A percentile compares a stretch with the other conserved stretches of the same genome.
Evolutionary conservation across 2,797 vertebrate species (phyloP).

Genomic region (Choloepus didactylus): DNA sequence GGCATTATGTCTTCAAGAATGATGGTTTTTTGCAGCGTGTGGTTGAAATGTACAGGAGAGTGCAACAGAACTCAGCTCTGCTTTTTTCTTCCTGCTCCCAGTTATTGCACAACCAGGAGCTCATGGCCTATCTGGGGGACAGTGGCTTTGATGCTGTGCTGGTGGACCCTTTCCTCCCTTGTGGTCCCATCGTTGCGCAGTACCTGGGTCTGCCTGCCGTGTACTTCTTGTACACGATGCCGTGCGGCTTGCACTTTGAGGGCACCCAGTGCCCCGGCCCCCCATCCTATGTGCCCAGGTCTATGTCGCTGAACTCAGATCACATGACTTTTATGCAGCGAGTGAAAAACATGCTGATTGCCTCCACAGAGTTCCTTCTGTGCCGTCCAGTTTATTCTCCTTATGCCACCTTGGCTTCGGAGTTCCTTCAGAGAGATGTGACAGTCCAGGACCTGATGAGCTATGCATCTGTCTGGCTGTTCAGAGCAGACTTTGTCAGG

Average conservation of each 20-base stretch:
- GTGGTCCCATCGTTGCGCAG: slow-evolving; percentile 84
- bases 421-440: slow-evolving; percentile 83
- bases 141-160: slow-evolving; percentile 83
- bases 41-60: slow-evolving; percentile 24
- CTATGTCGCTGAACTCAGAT: slow-evolving; percentile 79
- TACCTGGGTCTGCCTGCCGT: slow-evolving; percentile 84
- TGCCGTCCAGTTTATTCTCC: slow-evolving; percentile 75
- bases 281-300: slow-evolving; percentile 85
- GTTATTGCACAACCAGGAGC: slow-evolving; percentile 82
- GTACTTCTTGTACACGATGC: slow-evolving; percentile 81
- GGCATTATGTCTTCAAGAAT: slow-evolving; percentile 1
- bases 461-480: slow-evolving; percentile 85
- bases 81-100: slow-evolving; percentile 83
- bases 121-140: slow-evolving; percentile 76
- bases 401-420: slow-evolving; percentile 74
- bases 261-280: slow-evolving; percentile 84
- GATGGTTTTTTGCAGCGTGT: slow-evolving; percentile 54
- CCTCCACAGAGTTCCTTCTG: slow-evolving; percentile 72
- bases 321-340: slow-evolving; percentile 87
- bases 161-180: slow-evolving; percentile 85
- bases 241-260: slow-evolving; percentile 79
- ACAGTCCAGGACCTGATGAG: slow-evolving; percentile 84
- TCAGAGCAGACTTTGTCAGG: slow-evolving; percentile 89
- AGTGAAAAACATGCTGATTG: slow-evolving; percentile 82
- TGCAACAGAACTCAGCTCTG: slow-evolving; percentile 72